Evolutionary conservation across 2,888 invertebrate species (phyloP), one percentile per base, ranked within the genome.

Genomic region (Xestoiulus laeticollis): DNA sequence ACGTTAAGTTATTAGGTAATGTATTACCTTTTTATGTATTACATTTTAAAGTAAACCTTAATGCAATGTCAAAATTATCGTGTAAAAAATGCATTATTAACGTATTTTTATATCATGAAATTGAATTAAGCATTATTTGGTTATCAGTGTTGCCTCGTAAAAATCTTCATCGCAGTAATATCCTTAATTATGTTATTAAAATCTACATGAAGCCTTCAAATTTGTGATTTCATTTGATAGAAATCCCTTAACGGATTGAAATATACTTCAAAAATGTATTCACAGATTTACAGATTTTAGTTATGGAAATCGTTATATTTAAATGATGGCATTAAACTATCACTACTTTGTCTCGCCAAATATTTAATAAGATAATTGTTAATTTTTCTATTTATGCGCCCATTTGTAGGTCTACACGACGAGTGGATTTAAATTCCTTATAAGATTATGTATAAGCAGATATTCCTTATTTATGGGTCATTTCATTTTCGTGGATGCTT

Each of bases 391-490:
- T 78, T 78, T 32, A 78, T 78, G 10, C 16, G 78, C 12, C 78
- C 78, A 32, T 78, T 1, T 78, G 16, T 78, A 78, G 78, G 59
- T 26, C 59, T 78, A 16, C 30, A 32, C 30, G 78, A 30, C 78
- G 30, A 78, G 30, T 78, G 16, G 30, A 26, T 78, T 78, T 78
- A 78, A 78, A 78, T 78, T 78, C 78, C 78, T 78, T 78, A 78
- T 78, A 78, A 78, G 78, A 78, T 78, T 30, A 78, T 78, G 78
- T 30, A 78, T 32, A 78, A 78, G 78, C 78, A 30, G 78, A 78
- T 78, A 78, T 78, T 78, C 78, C 26, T 78, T 78, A 78, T 78
- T 78, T 78, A 78, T 78, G 30, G 78, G 78, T 78, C 78, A 78
- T 26, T 78, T 78, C 78, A 78, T 78, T 78, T 78, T 30, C 78